Base-by-base conservation (phyloP, 2,888 invertebrate genomes). In the Xestobium rufovillosum region DNA sequence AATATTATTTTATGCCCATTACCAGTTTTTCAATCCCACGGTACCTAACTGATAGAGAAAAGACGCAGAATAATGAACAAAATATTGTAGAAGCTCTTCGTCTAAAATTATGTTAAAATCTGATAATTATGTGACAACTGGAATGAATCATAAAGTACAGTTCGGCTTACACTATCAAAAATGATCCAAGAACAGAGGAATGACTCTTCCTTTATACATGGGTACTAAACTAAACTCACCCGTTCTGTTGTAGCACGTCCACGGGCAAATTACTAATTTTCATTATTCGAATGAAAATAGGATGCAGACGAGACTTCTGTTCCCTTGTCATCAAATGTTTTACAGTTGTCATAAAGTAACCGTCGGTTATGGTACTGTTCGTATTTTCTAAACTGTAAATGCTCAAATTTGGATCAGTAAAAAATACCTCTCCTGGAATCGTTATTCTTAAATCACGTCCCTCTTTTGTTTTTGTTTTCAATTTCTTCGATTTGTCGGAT, bases 181-280 rank as follows among this genome's bases (percentile, higher is more conserved):
- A n/a, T n/a, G n/a, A n/a, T n/a, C n/a, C n/a, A n/a, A n/a, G n/a
- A n/a, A n/a, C n/a, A n/a, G n/a, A n/a, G n/a, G n/a, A n/a, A n/a
- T n/a, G n/a, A n/a, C n/a, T n/a, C n/a, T n/a, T n/a, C n/a, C n/a
- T n/a, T n/a, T n/a, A n/a, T n/a, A n/a, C n/a, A n/a, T n/a, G n/a
- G n/a, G n/a, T n/a, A n/a, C n/a, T n/a, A n/a, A n/a, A n/a, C n/a
- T n/a, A n/a, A n/a, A n/a, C n/a, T n/a, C n/a, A n/a, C n/a, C n/a
- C n/a, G n/a, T n/a, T n/a, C 27, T 39, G 15, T 14, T 25, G 23
- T 25, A 53, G 42, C 30, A 43, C 13, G 8, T 48, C 38, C 4
- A 37, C 38, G n/a, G 51, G 48, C 17, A 53, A 37, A 45, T 51
- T 48, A n/a, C 36, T 34, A 25, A 53, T 33, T 37, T 48, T 48